phyloP scores from a whole-genome alignment of 2,113 vertebrate species.

The Petrocephalus microphthalmus region DNA sequence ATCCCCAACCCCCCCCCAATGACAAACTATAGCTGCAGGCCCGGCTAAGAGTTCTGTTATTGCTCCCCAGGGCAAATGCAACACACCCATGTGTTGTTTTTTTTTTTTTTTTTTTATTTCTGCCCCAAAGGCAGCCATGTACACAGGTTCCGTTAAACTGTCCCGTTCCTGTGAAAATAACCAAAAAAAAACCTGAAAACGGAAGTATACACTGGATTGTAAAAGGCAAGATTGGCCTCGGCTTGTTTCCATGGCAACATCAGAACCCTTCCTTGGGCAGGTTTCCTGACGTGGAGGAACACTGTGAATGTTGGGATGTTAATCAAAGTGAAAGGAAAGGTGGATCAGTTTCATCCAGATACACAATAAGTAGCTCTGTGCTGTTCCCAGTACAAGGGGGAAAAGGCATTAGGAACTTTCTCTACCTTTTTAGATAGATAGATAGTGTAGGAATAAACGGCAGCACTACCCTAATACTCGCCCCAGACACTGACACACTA shows the following conservation, averaged over 20 bases:
- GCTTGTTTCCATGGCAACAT: slow-evolving; percentile 37
- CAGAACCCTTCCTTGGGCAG: slow-evolving; percentile 23
- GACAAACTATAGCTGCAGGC: slow-evolving; percentile 19
- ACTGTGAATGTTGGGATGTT: slow-evolving; percentile 14
- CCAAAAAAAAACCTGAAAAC: slow-evolving; percentile 2
- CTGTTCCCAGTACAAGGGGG: slow-evolving; percentile 20
- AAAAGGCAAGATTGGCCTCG: slow-evolving; percentile 22
- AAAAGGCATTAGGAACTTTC: slow-evolving; percentile 12
- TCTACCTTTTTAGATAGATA: slow-evolving; percentile 27
- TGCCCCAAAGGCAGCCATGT: slow-evolving; percentile 23
- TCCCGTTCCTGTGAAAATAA: not conserved
- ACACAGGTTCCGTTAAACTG: slow-evolving; percentile 11
- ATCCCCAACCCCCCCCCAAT: not conserved
- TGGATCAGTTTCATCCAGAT: slow-evolving; percentile 8
- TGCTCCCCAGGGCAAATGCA: slow-evolving; percentile 31
- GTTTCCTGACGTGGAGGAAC: slow-evolving; percentile 7
- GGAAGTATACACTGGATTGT: slow-evolving; percentile 36
- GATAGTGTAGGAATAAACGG: slow-evolving; percentile 23
- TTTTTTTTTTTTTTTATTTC: not conserved
- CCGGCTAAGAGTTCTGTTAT: slow-evolving; percentile 20
- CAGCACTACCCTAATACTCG: slow-evolving; percentile 37
- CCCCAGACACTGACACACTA: slow-evolving; percentile 22
- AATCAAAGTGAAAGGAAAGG: slow-evolving; percentile 17
- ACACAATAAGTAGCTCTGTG: slow-evolving; percentile 30
- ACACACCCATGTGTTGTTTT: not conserved